These are phyloP conservation scores for Coleophora flavipennella DNA, from an alignment of 2,888 invertebrate genomes.

Conservation along the genomic window DNA sequence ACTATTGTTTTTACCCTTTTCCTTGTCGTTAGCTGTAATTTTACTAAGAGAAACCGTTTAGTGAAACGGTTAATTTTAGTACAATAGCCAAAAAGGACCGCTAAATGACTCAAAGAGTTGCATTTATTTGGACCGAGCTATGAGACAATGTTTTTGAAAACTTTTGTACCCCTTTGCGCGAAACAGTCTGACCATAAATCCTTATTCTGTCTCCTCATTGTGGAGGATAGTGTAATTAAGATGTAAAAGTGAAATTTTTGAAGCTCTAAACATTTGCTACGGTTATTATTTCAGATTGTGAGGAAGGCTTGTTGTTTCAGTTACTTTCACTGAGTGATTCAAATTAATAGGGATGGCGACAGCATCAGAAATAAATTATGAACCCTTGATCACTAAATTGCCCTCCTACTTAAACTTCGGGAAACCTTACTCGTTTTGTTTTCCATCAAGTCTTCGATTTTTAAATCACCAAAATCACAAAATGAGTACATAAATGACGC, in stretches of 20 bases:
- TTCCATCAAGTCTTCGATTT: too few relatives aligned
- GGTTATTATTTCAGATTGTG: conserved; percentile 36
- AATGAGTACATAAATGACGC: too few relatives aligned
- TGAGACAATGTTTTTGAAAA: conserved; percentile 27
- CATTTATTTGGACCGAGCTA: conserved; percentile 51
- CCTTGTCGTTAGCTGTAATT: conserved; percentile 55
- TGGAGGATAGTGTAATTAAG: conserved; percentile 56
- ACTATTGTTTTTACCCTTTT: conserved; percentile 47
- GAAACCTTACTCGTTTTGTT: too few relatives aligned
- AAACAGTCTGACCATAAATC: conserved; percentile 55
- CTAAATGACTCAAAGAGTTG: conserved; percentile 57
- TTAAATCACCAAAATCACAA: too few relatives aligned
- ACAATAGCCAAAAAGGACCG: conserved; percentile 52
- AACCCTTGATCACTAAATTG: too few relatives aligned
- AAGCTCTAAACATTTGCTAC: conserved; percentile 43
- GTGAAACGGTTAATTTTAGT: conserved; percentile 37
- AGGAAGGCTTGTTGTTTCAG: conserved; percentile 30
- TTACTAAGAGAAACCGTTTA: conserved; percentile 41
- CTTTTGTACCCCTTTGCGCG: conserved; percentile 39
- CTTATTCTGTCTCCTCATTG: conserved; percentile 34
- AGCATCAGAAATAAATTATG: too few relatives aligned
- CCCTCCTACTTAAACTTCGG: too few relatives aligned
- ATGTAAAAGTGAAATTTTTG: conserved; percentile 65
- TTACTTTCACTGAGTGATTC: conserved; percentile 50
- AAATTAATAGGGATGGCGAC: too few relatives aligned